Evolutionary conservation across 2,113 vertebrate species (phyloP), one percentile per base, ranked within the genome.

Genomic region (Charadrius vociferus): DNA sequence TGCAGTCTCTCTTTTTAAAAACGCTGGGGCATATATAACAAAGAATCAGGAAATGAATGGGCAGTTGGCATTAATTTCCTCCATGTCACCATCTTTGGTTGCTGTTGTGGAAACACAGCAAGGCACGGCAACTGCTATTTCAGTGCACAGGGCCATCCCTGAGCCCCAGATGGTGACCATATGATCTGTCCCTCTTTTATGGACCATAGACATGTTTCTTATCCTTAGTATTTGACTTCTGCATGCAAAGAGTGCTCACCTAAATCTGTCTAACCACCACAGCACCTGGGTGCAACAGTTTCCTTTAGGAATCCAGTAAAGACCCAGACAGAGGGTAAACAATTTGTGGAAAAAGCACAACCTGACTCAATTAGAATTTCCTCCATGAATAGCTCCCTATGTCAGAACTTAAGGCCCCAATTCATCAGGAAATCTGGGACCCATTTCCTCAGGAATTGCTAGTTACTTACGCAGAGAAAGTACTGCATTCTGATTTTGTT

Each of bases 341-440:
- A 93, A 94, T 95, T 94, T 96, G 93, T 95, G 87, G 74, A 58
- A 95, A 96, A 96, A 93, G 87, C 84, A 81, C 86, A 95, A 96
- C 78, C 84, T 82, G 87, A 91, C 89, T 94, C 84, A 68, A 90
- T 95, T 87, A 91, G 84, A 94, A 94, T 95, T 96, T 91, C 89
- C 84, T 95, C 71, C 50, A 91, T 97, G 94, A 96, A 97, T 95
- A 94, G 93, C 66, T 96, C 74, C 89, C 93, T 97, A 94, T 97
- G 95, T 96, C 93, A 95, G 91, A 93, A 95, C 36, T 95, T 97
- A 97, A 97, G 95, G 93, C 94, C 45, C 32, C 86, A 88, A 91
- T 97, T 97, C 97, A 96, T 58, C 58, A 86, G 41, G 78, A 97
- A 97, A 96, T 94, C 96, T 97, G 96, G 94, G 93, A 95, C 86